A percentile compares a stretch with the other conserved stretches of the same genome.
phyloP scores from a whole-genome alignment of 2,797 vertebrate genomes.

The Clarias pachynema region DNA sequence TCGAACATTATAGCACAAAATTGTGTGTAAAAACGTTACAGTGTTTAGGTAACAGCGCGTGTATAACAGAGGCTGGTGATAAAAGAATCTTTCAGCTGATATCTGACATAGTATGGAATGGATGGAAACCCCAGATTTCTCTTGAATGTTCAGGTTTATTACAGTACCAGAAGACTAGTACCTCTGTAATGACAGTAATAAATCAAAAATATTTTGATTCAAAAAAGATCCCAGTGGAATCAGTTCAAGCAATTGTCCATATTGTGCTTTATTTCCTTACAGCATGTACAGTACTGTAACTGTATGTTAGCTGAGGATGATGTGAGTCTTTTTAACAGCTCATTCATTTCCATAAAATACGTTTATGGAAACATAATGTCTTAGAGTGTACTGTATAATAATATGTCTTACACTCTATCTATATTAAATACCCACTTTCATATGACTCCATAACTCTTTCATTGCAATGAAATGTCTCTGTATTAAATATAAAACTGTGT shows the following conservation, averaged over 20 bases:
- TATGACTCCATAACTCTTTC: background rate
- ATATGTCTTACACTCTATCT: background rate
- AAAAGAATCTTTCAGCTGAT: background rate
- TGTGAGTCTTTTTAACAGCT: background rate
- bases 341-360: background rate
- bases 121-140: background rate
- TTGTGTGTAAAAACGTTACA: background rate
- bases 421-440: background rate
- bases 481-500: too few relatives aligned
- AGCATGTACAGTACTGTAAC: background rate
- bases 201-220: background rate
- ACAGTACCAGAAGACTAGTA: background rate
- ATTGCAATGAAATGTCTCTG: background rate
- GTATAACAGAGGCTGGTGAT: background rate
- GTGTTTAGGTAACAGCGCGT: background rate
- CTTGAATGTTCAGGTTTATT: background rate
- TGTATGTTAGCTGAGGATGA: conserved; percentile 22
- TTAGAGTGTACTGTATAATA: background rate
- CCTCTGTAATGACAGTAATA: conserved; percentile 7
- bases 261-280: background rate
- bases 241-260: background rate
- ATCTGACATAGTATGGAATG: background rate
- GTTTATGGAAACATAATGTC: too few relatives aligned
- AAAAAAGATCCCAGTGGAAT: background rate
- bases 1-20: background rate